Conservation (phyloP, 2,113 vertebrate species). For the Paradisaea rubra region DNA sequence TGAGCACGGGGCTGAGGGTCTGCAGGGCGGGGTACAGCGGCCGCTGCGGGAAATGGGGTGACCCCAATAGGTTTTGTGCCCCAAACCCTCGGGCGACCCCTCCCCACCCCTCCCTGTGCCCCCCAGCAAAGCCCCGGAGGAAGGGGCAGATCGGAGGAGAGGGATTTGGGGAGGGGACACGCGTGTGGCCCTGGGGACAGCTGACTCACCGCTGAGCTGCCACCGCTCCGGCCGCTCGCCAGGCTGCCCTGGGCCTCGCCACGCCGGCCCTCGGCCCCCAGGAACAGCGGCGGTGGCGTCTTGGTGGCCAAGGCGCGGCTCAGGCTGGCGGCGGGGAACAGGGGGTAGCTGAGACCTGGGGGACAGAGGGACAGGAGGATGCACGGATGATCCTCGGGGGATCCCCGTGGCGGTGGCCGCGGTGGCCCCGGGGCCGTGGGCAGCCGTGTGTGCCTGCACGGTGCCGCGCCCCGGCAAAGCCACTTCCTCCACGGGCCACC, state of each 20-base stretch:
- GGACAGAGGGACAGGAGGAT: neutral
- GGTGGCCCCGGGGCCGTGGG: neutral
- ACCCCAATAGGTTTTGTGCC: neutral
- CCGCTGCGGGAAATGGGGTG: slow-evolving; percentile 57
- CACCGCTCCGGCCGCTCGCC: slow-evolving; percentile 47
- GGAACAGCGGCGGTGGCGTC: slow-evolving; percentile 74
- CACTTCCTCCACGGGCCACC: neutral
- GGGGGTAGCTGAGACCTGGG: slow-evolving; percentile 79
- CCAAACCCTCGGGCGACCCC: no score
- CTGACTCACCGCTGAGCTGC: slow-evolving; percentile 69
- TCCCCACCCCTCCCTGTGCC: neutral
- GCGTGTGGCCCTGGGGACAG: accelerated
- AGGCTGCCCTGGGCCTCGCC: slow-evolving; percentile 61
- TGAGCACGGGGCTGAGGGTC: slow-evolving; percentile 68
- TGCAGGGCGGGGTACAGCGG: slow-evolving; percentile 80
- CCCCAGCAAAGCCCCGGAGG: neutral
- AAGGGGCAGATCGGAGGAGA: accelerated
- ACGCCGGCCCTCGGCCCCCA: slow-evolving; percentile 72
- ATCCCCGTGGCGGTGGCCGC: neutral
- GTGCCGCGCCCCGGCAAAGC: neutral
- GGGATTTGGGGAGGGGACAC: neutral
- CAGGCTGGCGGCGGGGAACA: slow-evolving; percentile 78
- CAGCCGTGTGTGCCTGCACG: neutral
- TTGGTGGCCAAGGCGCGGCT: slow-evolving; percentile 78
- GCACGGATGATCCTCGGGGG: accelerated